Evolutionary conservation across 2,113 vertebrate genomes (phyloP).

Genomic region (Rostratula benghalensis): DNA sequence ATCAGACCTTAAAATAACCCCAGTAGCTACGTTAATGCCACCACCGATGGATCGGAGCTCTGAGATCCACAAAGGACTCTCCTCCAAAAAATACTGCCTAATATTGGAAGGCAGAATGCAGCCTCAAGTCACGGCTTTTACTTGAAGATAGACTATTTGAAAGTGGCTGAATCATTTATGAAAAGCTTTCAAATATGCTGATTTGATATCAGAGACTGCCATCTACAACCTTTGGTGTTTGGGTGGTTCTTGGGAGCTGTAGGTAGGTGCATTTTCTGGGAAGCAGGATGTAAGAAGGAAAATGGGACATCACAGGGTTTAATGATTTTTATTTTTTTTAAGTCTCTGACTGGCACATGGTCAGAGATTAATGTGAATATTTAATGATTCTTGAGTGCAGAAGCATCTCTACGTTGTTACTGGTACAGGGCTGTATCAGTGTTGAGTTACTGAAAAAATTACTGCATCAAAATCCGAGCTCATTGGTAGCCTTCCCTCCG

Average conservation of each 20-base stretch:
- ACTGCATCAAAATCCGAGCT: neutral
- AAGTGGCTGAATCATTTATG: neutral
- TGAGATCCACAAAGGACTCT: neutral
- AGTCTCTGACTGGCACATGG: neutral
- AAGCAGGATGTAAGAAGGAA: neutral
- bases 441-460: neutral
- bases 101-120: neutral
- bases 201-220: neutral
- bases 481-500: neutral
- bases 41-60: neutral
- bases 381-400: neutral
- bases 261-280: neutral
- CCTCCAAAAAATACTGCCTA: neutral
- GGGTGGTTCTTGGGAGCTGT: neutral
- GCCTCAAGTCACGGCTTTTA: neutral
- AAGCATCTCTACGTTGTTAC: neutral
- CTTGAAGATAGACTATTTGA: neutral
- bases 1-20: neutral
- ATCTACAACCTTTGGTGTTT: neutral
- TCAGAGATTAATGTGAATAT: neutral
- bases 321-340: neutral
- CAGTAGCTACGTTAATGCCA: neutral
- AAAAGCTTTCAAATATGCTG: neutral
- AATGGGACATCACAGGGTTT: neutral
- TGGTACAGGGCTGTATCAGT: neutral